Conservation (phyloP, 2,113 vertebrate species). For the Zosterops borbonicus region DNA sequence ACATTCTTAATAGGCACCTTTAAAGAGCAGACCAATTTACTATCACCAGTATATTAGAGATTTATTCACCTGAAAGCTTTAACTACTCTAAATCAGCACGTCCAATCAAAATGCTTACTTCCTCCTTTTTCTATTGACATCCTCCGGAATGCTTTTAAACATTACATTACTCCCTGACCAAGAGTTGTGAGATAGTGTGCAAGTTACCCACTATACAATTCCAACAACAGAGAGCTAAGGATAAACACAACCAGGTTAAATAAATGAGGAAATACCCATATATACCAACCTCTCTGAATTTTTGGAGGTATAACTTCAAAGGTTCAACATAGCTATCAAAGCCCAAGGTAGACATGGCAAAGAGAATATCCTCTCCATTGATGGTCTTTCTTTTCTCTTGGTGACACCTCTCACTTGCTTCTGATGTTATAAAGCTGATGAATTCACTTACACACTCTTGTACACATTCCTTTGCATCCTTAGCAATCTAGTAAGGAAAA, state of each 20-base stretch:
- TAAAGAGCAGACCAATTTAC: constrained; percentile 9
- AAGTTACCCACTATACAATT: neutral
- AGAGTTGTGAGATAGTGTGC: neutral
- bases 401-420: constrained; percentile 96
- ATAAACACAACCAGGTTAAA: neutral
- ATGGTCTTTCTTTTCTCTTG: constrained; percentile 99
- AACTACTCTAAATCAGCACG: constrained; percentile 8
- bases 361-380: constrained; percentile 98
- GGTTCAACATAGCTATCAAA: constrained; percentile 99
- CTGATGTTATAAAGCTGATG: constrained; percentile 98
- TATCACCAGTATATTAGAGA: neutral
- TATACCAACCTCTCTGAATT: constrained; percentile 92
- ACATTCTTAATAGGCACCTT: neutral
- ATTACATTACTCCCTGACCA: neutral
- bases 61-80: constrained; percentile 12
- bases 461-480: constrained; percentile 98
- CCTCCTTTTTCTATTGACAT: neutral
- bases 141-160: neutral
- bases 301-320: constrained; percentile 96
- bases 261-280: neutral
- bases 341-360: constrained; percentile 98
- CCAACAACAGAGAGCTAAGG: neutral
- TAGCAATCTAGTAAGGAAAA: constrained; percentile 85
- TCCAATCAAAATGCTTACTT: constrained; percentile 15
- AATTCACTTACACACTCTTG: constrained; percentile 99